Percentiles rank a stretch among this genome's conserved stretches.
Conservation (phyloP, 2,888 invertebrate genomes). For the Dryomyza anilis region DNA sequence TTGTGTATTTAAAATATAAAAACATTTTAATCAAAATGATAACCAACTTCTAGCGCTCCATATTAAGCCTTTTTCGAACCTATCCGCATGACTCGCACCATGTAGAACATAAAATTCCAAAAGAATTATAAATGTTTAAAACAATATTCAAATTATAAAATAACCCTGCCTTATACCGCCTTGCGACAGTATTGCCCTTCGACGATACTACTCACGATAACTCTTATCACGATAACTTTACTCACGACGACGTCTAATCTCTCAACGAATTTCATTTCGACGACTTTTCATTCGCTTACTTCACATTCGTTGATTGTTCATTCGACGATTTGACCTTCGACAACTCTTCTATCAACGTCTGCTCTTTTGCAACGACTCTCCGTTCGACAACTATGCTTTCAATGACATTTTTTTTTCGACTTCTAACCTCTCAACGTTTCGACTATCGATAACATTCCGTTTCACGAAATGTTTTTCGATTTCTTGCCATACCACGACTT, state of each 20-base stretch:
- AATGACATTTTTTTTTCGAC: neutral
- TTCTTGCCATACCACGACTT: neutral
- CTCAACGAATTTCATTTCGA: too few species aligned
- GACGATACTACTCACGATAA: too few species aligned
- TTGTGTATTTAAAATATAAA: constrained; percentile 27
- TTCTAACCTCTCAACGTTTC: neutral
- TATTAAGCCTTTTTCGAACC: constrained; percentile 54
- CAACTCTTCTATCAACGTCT: too few species aligned
- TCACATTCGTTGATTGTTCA: too few species aligned
- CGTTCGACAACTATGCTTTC: neutral
- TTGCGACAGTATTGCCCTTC: constrained; percentile 27
- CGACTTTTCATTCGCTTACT: neutral
- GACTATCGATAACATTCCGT: neutral
- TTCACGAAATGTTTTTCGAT: neutral
- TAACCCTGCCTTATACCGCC: constrained; percentile 48
- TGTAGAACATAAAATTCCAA: constrained; percentile 8
- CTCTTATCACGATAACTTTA: too few species aligned
- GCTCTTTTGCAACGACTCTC: neutral
- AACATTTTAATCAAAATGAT: neutral
- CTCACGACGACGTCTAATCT: too few species aligned
- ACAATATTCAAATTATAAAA: constrained; percentile 19
- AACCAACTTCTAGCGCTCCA: constrained; percentile 45
- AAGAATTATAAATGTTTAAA: neutral
- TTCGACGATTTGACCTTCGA: constrained; percentile 5
- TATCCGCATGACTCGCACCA: constrained; percentile 41